phyloP scores from a whole-genome alignment of 1,140 invertebrate species.

The Sweltsa coloradensis region DNA sequence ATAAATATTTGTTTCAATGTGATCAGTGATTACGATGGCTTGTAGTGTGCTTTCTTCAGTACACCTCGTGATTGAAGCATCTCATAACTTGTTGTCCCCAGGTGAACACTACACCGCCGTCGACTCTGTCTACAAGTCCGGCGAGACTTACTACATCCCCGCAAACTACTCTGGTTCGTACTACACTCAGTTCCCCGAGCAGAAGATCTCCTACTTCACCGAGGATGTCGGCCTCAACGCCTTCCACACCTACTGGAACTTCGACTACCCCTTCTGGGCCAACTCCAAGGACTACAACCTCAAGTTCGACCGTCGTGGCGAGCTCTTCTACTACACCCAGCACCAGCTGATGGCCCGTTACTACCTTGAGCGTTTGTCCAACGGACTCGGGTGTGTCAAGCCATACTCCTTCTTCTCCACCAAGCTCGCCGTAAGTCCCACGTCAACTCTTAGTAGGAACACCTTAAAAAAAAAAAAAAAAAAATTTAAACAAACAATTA shows the following conservation, averaged over 20 bases:
- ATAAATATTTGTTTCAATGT: too few relatives aligned
- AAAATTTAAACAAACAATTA: too few relatives aligned
- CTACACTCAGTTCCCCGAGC: conserved; percentile 29
- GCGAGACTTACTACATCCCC: conserved; percentile 6
- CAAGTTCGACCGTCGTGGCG: conserved; percentile 41
- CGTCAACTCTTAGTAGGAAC: too few relatives aligned
- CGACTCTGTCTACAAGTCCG: conserved; percentile 13
- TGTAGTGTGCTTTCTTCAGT: too few relatives aligned
- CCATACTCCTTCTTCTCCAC: conserved; percentile 30
- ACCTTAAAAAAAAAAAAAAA: too few relatives aligned
- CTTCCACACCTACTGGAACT: conserved; percentile 49
- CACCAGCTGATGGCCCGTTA: conserved; percentile 50
- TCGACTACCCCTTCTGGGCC: conserved; percentile 51
- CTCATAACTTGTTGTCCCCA: not conserved
- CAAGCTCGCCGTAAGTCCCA: conserved; percentile 4
- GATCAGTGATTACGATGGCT: too few relatives aligned
- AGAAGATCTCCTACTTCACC: conserved; percentile 37
- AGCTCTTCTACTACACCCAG: conserved; percentile 43
- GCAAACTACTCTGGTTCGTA: conserved; percentile 22
- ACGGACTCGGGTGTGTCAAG: conserved; percentile 37
- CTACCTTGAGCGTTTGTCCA: conserved; percentile 52
- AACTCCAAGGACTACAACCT: conserved; percentile 33
- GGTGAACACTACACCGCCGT: conserved; percentile 13
- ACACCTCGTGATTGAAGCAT: too few relatives aligned
- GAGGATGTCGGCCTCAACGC: conserved; percentile 59